These are phyloP conservation scores for Theocolax elegans DNA, from an alignment of 1,140 invertebrate genomes.

Conservation along the genomic window DNA sequence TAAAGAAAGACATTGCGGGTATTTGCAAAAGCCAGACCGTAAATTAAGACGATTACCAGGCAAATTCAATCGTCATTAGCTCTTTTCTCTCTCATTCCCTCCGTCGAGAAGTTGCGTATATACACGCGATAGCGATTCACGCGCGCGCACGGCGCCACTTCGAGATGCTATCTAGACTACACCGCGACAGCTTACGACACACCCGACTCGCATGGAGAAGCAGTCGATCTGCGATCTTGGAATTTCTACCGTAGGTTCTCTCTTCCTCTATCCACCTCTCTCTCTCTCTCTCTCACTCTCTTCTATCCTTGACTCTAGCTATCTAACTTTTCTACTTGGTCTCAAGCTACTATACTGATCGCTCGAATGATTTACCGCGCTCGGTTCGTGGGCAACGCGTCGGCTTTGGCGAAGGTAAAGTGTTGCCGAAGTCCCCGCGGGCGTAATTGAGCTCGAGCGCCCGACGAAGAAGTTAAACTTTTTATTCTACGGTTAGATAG, in stretches of 20 bases:
- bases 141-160: slow-evolving; percentile 45
- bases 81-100: slow-evolving; percentile 27
- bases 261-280: slow-evolving; percentile 21
- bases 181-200: slow-evolving; percentile 51
- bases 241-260: slow-evolving; percentile 40
- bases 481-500: background rate
- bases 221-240: slow-evolving; percentile 44
- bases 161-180: slow-evolving; percentile 45
- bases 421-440: slow-evolving; percentile 36
- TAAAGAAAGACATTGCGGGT: background rate
- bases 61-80: slow-evolving; percentile 21
- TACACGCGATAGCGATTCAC: background rate
- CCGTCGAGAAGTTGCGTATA: background rate
- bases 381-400: background rate
- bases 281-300: background rate
- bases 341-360: background rate
- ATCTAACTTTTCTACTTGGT: no score
- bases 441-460: background rate
- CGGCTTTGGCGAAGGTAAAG: slow-evolving; percentile 48
- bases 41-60: slow-evolving; percentile 27
- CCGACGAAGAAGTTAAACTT: background rate
- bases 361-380: slow-evolving; percentile 22
- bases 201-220: slow-evolving; percentile 43
- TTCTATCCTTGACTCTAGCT: background rate
- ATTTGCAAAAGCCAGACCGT: background rate